Evolutionary conservation across 2,888 invertebrate genomes (phyloP), one percentile per base, ranked within the genome.

Genomic region (Junonia oenone): DNA sequence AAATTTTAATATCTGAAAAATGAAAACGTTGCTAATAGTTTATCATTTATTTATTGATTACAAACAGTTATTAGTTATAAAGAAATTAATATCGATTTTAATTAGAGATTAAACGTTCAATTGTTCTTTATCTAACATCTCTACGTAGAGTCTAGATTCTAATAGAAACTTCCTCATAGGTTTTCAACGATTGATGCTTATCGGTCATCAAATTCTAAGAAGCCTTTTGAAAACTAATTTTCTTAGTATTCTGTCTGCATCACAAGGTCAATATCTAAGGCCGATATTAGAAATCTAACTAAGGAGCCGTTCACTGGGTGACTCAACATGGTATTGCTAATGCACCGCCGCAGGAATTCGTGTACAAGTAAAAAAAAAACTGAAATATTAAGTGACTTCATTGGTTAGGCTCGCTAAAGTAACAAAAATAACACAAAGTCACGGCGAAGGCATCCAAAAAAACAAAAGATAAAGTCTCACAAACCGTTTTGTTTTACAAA

Each of bases 251-350:
- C 38, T n/a, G 55, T 50, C 56, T 50, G 56, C 58, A 43, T 47
- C 15, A 57, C 66, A 61, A 68, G 65, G 63, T 59, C 62, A 56
- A 40, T 51, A 53, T 48, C 51, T 59, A 55, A 64, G 62, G 62
- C 50, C 59, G 63, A 59, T 63, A 64, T 63, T 65, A 62, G 67
- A 67, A 66, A 67, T 63, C 67, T 51, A 53, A 62, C 56, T 51
- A 55, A 53, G 57, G 54, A 64, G 58, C 65, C 67, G 48, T 64
- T 68, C 62, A 68, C 67, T 59, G 56, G 58, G 60, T 68, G 68
- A 67, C 63, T 65, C 67, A 67, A 60, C 49, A 47, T 52, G 27
- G 19, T 45, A 26, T 53, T 49, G 52, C 52, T 51, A 54, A 55
- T 59, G 52, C 58, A 50, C 45, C 45, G 55, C 47, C 45, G 46